These are phyloP conservation scores for Aphelocoma coerulescens DNA, from an alignment of 2,113 vertebrate species.

Conservation along the genomic window DNA sequence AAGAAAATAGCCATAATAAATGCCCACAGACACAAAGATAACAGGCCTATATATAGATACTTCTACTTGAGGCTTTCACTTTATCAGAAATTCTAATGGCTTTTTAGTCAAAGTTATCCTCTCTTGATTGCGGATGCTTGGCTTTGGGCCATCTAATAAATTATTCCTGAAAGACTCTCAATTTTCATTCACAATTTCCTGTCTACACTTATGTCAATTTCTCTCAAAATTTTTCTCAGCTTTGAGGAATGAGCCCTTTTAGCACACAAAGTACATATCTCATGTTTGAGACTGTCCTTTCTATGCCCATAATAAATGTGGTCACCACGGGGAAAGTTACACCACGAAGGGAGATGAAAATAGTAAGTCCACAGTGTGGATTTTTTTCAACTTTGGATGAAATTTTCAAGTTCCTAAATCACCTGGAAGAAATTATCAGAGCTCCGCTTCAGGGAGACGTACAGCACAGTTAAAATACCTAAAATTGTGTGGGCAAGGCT, in stretches of 20 bases:
- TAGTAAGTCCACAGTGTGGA: not conserved
- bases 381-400: not conserved
- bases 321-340: not conserved
- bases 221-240: constrained; percentile 4
- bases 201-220: constrained; percentile 31
- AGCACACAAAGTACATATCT: not conserved
- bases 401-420: not conserved
- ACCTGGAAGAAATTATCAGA: not conserved
- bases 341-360: not conserved
- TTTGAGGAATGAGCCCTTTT: constrained; percentile 34
- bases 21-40: not conserved
- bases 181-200: constrained; percentile 48
- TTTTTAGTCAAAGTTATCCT: constrained; percentile 12
- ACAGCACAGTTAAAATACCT: not conserved
- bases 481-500: not conserved
- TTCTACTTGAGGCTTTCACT: not conserved
- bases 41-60: not conserved
- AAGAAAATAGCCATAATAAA: not conserved
- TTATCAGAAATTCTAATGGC: not conserved
- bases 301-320: not conserved
- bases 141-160: constrained; percentile 37
- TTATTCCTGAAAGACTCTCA: constrained; percentile 18
- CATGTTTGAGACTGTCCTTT: constrained; percentile 7
- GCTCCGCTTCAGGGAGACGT: not conserved
- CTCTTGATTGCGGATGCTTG: not conserved